Base-by-base conservation (phyloP, 2,888 invertebrate species). In the Leptopilina drosophilae region DNA sequence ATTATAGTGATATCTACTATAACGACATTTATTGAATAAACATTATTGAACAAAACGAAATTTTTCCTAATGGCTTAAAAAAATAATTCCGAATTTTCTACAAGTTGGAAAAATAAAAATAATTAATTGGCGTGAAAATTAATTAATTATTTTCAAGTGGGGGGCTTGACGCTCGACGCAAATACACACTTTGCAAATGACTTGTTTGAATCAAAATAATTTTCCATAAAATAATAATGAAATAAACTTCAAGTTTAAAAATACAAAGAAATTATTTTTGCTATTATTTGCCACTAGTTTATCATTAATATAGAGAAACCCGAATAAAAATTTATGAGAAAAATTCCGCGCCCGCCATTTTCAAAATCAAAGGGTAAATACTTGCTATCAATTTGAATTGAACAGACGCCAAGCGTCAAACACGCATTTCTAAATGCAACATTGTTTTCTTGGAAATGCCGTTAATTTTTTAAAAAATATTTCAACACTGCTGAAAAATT, bases 261-360 rank as follows among this genome's bases (percentile, higher is more conserved):
- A 26, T 53, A 5, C n/a, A 12, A 73, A 33, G 20, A 33, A 8
- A 15, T n/a, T 14, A 14, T 14, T 56, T 26, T 56, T 20, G 11
- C 7, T 5, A 15, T 14, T 56, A 14, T 9, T 20, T 33, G 33
- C 1, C 9, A 33, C 9, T 14, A n/a, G 26, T 33, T 40, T n/a
- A 14, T 5, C 14, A 6, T 8, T 1, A 5, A 56, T 20, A 15
- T 46, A 2, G 1, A 26, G 56, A 5, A 26, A 59, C 33, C 11
- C 15, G 11, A n/a, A 26, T 2, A 42, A 56, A 78, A 59, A 78
- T 69, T 76, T 73, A 42, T 81, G 82, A 80, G 66, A 64, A 86
- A 87, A 85, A 81, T 84, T 86, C 83, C 86, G 86, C 87, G 86
- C 90, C 90, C 90, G 90, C 90, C 90, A 91, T 90, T 90, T 90